Base-by-base conservation (phyloP, 1,140 invertebrate genomes). In the Schlechtendalia chinensis region DNA sequence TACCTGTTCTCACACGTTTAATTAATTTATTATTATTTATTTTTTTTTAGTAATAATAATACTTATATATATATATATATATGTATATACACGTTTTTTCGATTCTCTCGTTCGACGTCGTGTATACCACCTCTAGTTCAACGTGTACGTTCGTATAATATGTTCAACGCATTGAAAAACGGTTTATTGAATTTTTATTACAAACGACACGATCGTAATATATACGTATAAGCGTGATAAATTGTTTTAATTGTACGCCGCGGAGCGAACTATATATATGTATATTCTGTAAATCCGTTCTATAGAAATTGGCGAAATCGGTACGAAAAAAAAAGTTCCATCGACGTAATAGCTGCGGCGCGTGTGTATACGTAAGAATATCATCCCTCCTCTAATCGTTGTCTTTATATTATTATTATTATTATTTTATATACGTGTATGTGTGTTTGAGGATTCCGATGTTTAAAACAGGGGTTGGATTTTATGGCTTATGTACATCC, bases 401-500 rank as follows among this genome's bases (percentile, higher is more conserved):
- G 69, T 72, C 47, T 72, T 72, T 72, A 72, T 69, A 24, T 39
- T 69, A 61, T 56, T 39, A 39, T 39, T 39, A 39, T 39, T 39
- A 8, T 39, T 8, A 8, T 39, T 39, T 3, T 39, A 4, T 39
- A 8, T 39, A 39, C 32, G 32, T 39, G 32, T 39, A 39, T 39
- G 8, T 19, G 19, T 10, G 16, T 24, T 72, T 14, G 69, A 19
- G 50, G 69, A 72, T 72, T 72, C 22, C 3, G 69, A 72, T 54
- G 69, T 72, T 72, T 4, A 72, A 54, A 54, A 54, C 69, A 29
- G 69, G 69, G 69, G 69, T 72, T 72, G 69, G 54, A 54, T 72
- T 72, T 72, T 72, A 72, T 72, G 69, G 69, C 24, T 47, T 54
- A 72, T 39, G 32, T 54, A 72, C 69, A 72, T 72, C 69, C 69